Percentiles rank a stretch among this genome's conserved stretches.
These are phyloP conservation scores for Brachirus orientalis DNA, from an alignment of 2,113 vertebrate species.

Conservation along the genomic window DNA sequence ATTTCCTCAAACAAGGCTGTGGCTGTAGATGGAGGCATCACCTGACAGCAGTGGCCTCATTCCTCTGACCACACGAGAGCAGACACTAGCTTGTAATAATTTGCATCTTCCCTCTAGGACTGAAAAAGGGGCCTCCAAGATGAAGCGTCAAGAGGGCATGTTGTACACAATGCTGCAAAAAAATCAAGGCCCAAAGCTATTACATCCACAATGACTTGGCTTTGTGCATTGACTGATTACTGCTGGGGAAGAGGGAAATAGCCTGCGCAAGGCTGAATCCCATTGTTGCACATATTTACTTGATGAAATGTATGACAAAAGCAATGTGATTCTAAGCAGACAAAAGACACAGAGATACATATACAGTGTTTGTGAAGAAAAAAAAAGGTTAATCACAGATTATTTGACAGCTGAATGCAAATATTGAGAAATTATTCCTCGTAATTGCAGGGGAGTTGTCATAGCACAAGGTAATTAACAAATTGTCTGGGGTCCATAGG, in stretches of 20 bases:
- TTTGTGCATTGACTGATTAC: conserved; percentile 68
- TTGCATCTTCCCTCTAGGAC: conserved; percentile 47
- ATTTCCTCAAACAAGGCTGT: conserved; percentile 15
- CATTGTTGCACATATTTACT: conserved; percentile 56
- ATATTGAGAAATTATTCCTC: neutral
- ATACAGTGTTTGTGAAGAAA: conserved; percentile 12
- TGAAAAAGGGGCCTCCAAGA: conserved; percentile 52
- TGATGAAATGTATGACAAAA: conserved; percentile 45
- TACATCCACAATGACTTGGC: conserved; percentile 52
- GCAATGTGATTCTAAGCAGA: conserved; percentile 18
- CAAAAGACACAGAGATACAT: conserved; percentile 16
- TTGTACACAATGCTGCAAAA: conserved; percentile 41
- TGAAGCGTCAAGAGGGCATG: conserved; percentile 43
- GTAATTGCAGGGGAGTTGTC: too few relatives aligned
- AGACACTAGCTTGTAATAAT: conserved; percentile 46
- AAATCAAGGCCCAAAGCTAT: conserved; percentile 45
- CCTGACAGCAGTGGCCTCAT: conserved; percentile 34
- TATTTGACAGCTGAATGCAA: neutral
- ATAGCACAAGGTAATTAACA: too few relatives aligned
- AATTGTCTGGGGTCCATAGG: too few relatives aligned
- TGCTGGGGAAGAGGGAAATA: conserved; percentile 47
- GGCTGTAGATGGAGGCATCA: conserved; percentile 47
- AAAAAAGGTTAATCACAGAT: conserved; percentile 6
- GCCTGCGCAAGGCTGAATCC: conserved; percentile 35
- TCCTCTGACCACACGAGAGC: conserved; percentile 28